These are phyloP conservation scores for Tolypeutes matacus DNA, from an alignment of 2,797 vertebrate species.

Conservation along the genomic window DNA sequence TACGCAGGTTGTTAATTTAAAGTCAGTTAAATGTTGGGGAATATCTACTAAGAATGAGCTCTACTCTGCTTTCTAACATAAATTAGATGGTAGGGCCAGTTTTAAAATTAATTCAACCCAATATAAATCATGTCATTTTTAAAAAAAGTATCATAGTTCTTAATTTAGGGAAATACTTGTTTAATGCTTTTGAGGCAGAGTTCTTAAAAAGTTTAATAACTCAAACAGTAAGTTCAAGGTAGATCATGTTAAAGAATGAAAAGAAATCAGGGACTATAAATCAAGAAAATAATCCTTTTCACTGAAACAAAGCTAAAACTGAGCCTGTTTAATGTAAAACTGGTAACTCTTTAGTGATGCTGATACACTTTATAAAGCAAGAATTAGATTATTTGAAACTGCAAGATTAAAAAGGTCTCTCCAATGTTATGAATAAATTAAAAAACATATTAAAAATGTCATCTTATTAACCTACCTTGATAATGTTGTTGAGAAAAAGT, in stretches of 20 bases:
- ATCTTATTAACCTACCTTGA: conserved; percentile 91
- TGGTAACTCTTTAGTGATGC: background rate
- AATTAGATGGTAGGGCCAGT: background rate
- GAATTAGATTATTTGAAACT: background rate
- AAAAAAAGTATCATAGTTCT: background rate
- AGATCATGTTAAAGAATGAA: background rate
- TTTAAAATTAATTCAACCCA: background rate
- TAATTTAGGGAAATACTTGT: background rate
- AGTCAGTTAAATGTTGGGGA: background rate
- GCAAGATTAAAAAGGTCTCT: background rate
- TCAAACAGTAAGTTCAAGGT: conserved; percentile 20
- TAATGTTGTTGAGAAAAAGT: conserved; percentile 92
- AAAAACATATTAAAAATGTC: conserved; percentile 55
- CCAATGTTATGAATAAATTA: background rate
- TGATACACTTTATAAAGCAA: background rate
- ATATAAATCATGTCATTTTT: background rate
- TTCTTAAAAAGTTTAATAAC: background rate
- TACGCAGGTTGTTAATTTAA: background rate
- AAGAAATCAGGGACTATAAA: background rate
- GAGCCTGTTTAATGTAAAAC: background rate
- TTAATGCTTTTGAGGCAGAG: conserved; percentile 32
- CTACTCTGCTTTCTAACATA: background rate
- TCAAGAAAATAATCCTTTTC: background rate
- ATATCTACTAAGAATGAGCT: background rate
- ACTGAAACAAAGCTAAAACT: conserved; percentile 33